Percentiles rank a stretch among this genome's conserved stretches.
Evolutionary conservation across 2,113 vertebrate species (phyloP).

Genomic region (Pheucticus melanocephalus): DNA sequence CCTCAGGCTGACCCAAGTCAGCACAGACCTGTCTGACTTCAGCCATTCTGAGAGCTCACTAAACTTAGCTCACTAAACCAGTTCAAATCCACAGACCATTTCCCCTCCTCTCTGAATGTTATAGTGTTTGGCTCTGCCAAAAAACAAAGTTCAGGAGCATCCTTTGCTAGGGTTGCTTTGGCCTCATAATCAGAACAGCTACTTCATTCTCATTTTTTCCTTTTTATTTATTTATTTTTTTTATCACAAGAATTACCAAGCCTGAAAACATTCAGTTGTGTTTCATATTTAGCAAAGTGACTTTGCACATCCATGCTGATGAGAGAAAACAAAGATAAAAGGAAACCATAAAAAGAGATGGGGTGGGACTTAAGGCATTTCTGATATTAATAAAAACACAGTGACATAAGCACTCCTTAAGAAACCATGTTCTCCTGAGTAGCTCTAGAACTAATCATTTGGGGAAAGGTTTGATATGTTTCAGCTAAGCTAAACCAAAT

Average conservation of each 20-base stretch:
- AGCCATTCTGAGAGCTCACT: neutral
- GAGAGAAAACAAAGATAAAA: neutral
- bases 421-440: neutral
- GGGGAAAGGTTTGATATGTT: constrained; percentile 1
- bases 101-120: neutral
- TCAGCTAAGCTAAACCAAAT: constrained; percentile 40
- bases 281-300: constrained; percentile 12
- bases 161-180: neutral
- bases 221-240: neutral
- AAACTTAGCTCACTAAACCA: neutral
- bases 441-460: neutral
- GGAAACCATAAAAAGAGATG: neutral
- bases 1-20: neutral
- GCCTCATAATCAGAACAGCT: neutral
- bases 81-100: neutral
- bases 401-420: neutral
- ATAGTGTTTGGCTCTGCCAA: neutral
- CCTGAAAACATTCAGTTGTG: neutral
- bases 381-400: neutral
- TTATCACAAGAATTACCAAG: neutral
- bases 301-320: neutral
- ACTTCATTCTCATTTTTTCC: neutral
- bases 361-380: neutral
- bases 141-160: neutral
- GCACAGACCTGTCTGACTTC: neutral